These are phyloP conservation scores for Cordilura impudica DNA, from an alignment of 2,888 invertebrate species.

Conservation along the genomic window DNA sequence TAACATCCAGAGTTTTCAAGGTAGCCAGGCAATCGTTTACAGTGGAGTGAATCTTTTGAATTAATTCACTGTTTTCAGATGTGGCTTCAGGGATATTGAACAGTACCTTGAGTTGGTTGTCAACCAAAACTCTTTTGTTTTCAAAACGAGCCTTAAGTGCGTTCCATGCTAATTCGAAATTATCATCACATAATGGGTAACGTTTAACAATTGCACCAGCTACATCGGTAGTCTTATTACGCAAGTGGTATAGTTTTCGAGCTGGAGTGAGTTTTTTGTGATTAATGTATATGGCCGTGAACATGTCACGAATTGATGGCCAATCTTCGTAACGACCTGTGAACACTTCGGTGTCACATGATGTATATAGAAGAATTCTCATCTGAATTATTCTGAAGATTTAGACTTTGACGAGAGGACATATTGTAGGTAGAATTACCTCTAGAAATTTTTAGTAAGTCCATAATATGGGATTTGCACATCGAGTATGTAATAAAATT, in stretches of 20 bases:
- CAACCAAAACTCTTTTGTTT: conserved; percentile 15
- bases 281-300: neutral
- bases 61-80: no score
- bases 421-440: no score
- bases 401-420: no score
- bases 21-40: conserved; percentile 14
- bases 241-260: conserved; percentile 8
- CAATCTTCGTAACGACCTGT: neutral
- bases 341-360: conserved; percentile 21
- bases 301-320: neutral
- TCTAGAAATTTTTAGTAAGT: neutral
- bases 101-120: no score
- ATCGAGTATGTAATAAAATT: neutral
- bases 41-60: conserved; percentile 16
- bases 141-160: conserved; percentile 14
- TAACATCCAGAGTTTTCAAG: neutral
- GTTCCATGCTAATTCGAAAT: no score
- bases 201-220: conserved; percentile 14
- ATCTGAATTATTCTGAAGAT: no score
- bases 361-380: neutral
- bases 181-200: conserved; percentile 5
- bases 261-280: neutral
- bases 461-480: neutral
- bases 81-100: no score
- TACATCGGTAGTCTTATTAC: neutral